Conservation (phyloP, 1,140 invertebrate species). For the Aphelenchoides besseyi region DNA sequence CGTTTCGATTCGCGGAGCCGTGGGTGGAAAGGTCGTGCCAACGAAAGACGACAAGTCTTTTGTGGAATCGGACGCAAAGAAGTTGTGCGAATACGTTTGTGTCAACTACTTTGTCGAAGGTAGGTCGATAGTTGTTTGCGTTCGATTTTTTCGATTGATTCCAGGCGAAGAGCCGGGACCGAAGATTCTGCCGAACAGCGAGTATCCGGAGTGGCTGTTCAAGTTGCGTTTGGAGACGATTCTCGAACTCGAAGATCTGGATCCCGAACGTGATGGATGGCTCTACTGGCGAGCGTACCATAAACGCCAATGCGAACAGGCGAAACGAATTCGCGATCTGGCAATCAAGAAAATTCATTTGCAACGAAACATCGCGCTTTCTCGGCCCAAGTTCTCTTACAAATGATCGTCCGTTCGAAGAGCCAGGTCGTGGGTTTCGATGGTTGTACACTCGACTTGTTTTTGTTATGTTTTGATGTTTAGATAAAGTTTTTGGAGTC, state of each 20-base stretch:
- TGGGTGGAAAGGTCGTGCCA: conserved; percentile 29
- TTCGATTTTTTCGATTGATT: conserved; percentile 8
- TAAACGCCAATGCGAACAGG: conserved; percentile 29
- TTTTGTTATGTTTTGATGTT: too few relatives aligned
- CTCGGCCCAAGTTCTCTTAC: neutral
- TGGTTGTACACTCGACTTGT: too few relatives aligned
- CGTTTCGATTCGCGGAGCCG: neutral
- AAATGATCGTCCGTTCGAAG: too few relatives aligned
- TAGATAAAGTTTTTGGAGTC: too few relatives aligned
- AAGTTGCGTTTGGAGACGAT: conserved; percentile 30
- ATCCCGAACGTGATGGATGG: conserved; percentile 39
- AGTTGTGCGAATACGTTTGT: conserved; percentile 35
- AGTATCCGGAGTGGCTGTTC: conserved; percentile 40
- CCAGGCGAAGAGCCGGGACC: conserved; percentile 32
- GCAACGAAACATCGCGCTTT: neutral
- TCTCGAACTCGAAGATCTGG: conserved; percentile 35
- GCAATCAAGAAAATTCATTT: conserved; percentile 18
- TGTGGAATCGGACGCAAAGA: conserved; percentile 34
- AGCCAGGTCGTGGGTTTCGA: too few relatives aligned
- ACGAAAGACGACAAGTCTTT: conserved; percentile 31
- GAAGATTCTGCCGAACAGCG: conserved; percentile 31
- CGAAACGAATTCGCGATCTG: conserved; percentile 20
- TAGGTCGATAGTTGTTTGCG: conserved; percentile 18
- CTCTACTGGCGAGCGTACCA: conserved; percentile 34
- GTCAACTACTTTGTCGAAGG: conserved; percentile 38